Evolutionary conservation across 2,797 vertebrate species (phyloP), one percentile per base, ranked within the genome.

Genomic region (Acanthopagrus latus): DNA sequence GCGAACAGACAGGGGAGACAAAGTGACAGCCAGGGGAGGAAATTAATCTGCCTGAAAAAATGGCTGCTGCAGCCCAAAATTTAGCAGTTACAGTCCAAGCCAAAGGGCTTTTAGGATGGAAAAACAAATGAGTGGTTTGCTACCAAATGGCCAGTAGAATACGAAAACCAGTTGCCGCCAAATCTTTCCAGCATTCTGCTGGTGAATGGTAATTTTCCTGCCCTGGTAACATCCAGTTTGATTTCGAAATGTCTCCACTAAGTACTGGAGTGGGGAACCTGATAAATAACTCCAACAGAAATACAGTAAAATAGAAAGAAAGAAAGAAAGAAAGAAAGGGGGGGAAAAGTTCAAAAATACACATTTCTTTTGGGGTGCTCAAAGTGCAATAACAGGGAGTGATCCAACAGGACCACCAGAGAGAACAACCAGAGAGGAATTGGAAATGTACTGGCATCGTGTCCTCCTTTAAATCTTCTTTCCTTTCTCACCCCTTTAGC

Each of bases 401-500:
- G 9, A 75, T 83, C 82, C 60, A 85, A 74, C 75, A 82, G 74
- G 74, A 89, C 84, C 33, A 4, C 44, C 58, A 29, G 21, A 76
- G 54, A 89, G 50, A 87, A 63, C 57, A 83, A 83, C 75, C 71
- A 25, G 81, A 71, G 51, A 80, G 50, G 78, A 83, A 88, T 58
- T 79, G 72, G 17, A 76, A 83, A 87, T 87, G 84, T 83, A 85
- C 76, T 84, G 81, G 76, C 82, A 79, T 78, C 1, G 51, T 84
- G 62, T 86, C 74, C 74, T 88, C 62, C 78, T 84, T 86, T 83
- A 85, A 76, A 84, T 88, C 87, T 84, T 83, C 86, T 77, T 89
- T 86, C 77, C 76, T 93, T 89, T 89, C 83, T 90, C 86, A 88
- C 70, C 89, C 83, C 84, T 90, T 90, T 66, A 87, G 85, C 88